Conservation (phyloP, 2,888 invertebrate species). For the Limenitis camilla region DNA sequence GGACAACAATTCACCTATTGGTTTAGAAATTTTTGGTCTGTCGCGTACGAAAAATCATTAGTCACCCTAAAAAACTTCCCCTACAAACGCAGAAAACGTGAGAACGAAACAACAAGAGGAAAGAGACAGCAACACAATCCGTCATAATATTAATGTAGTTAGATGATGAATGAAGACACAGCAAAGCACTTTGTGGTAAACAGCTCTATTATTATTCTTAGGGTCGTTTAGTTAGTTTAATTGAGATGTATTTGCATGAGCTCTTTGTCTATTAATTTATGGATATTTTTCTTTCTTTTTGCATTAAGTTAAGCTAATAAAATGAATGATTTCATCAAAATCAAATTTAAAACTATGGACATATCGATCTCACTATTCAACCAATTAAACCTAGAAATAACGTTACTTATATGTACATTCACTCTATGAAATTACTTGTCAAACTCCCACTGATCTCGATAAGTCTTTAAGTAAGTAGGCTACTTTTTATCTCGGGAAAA, state of each 20-base stretch:
- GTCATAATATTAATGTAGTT: conserved; percentile 61
- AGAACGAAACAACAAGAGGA: conserved; percentile 33
- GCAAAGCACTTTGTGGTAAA: conserved; percentile 68
- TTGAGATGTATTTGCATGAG: conserved; percentile 40
- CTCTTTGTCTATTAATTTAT: conserved; percentile 21
- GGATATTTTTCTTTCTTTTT: background rate
- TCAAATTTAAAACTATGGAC: no score
- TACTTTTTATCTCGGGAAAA: no score
- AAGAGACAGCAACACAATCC: conserved; percentile 47
- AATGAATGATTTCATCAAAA: no score
- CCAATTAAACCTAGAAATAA: no score
- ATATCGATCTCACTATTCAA: no score
- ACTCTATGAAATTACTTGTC: no score
- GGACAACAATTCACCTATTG: no score
- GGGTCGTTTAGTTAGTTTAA: conserved; percentile 47
- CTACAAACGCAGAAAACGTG: conserved; percentile 43
- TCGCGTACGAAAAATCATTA: no score
- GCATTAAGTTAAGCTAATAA: background rate
- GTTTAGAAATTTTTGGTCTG: no score
- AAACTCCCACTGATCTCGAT: no score
- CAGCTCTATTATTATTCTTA: conserved; percentile 60
- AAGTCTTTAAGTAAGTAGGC: no score
- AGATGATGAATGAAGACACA: conserved; percentile 67
- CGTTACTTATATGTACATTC: no score
- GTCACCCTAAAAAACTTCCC: conserved; percentile 30